These are phyloP conservation scores for Catharus ustulatus DNA, from an alignment of 2,797 vertebrate genomes.

Conservation along the genomic window DNA sequence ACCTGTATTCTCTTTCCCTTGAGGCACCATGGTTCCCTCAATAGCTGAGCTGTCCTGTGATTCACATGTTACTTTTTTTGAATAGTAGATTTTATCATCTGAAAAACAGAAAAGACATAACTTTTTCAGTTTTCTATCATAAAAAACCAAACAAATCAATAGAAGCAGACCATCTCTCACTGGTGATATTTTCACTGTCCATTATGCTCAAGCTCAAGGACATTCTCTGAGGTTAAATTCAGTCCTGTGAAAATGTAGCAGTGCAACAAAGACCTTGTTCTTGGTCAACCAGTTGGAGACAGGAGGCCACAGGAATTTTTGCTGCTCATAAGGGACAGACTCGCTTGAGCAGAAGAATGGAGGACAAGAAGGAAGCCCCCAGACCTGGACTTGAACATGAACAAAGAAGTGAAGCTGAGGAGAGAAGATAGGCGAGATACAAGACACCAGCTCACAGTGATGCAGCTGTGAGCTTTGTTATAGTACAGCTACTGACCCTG, in stretches of 20 bases:
- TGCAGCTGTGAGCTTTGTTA: background rate
- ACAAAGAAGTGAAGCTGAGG: background rate
- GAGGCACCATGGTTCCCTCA: background rate
- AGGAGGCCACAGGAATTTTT: background rate
- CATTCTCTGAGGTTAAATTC: background rate
- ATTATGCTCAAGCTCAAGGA: background rate
- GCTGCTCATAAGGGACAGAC: background rate
- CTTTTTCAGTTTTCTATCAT: background rate
- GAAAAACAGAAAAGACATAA: background rate
- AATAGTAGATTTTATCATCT: background rate
- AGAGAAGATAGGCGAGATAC: background rate
- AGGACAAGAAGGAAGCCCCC: background rate
- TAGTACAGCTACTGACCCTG: background rate
- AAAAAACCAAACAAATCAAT: background rate
- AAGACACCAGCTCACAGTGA: background rate
- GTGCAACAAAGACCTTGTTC: background rate
- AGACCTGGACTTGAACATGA: background rate
- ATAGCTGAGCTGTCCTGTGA: background rate
- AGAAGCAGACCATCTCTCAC: background rate
- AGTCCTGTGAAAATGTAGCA: background rate
- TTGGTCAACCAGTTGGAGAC: background rate
- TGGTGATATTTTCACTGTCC: background rate
- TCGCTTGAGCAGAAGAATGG: background rate
- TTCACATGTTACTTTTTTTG: background rate
- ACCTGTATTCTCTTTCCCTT: background rate